Percentiles rank a stretch among this genome's conserved stretches.
Conservation (phyloP, 2,888 invertebrate genomes). For the Erebia palarica region DNA sequence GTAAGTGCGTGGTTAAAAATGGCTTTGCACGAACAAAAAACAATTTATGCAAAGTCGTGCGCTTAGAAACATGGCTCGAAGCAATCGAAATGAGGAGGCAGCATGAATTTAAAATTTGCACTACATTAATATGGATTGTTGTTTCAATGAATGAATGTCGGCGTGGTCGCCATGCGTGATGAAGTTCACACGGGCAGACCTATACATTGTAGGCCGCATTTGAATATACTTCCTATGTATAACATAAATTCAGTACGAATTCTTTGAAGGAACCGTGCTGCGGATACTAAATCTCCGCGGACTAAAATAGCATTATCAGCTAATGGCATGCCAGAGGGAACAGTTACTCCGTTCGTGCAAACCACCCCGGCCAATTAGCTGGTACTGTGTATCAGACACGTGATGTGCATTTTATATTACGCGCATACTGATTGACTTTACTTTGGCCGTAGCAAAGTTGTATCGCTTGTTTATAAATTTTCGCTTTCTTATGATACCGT, state of each 20-base stretch:
- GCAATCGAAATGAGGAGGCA: conserved; percentile 75
- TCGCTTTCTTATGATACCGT: conserved; percentile 14
- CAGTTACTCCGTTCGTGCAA: conserved; percentile 52
- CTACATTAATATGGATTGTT: conserved; percentile 82
- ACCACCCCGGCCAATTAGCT: conserved; percentile 31
- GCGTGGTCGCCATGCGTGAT: conserved; percentile 79
- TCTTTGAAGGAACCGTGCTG: conserved; percentile 77
- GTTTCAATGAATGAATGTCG: conserved; percentile 81
- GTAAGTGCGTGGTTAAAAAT: conserved; percentile 72
- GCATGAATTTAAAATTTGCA: conserved; percentile 81
- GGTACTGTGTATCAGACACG: conserved; percentile 28
- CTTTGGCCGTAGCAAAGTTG: neutral
- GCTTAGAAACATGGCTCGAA: conserved; percentile 72
- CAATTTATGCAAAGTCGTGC: conserved; percentile 78
- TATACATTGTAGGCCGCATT: conserved; percentile 79
- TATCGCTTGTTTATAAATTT: conserved; percentile 7
- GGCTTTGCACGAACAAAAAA: conserved; percentile 73
- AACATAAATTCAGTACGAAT: conserved; percentile 76
- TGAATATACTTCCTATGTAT: conserved; percentile 81
- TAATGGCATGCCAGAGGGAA: conserved; percentile 66
- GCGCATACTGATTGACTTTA: neutral
- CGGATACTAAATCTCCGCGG: conserved; percentile 69
- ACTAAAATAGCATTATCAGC: conserved; percentile 71
- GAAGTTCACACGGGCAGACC: conserved; percentile 80
- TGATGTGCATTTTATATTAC: conserved; percentile 26